A percentile compares a stretch with the other conserved stretches of the same genome.
Conservation (phyloP, 2,888 invertebrate species). For the Ganaspis brasiliensis region DNA sequence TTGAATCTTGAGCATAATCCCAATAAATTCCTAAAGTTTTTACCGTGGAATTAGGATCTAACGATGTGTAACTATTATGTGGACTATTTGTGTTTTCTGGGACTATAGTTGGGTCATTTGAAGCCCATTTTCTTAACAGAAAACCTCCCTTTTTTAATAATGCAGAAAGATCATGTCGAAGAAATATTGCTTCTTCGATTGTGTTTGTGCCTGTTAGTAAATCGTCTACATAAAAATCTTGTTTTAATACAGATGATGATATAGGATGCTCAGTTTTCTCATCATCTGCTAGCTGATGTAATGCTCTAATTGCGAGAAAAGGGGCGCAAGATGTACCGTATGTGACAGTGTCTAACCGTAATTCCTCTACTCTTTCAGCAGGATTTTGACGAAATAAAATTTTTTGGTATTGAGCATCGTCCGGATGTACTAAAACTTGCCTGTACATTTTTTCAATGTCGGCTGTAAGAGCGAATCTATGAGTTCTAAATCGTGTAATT, state of each 20-base stretch:
- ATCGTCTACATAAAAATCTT: constrained; percentile 4
- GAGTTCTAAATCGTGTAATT: neutral
- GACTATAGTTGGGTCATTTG: too few species aligned
- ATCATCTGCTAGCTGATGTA: neutral
- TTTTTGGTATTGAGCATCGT: neutral
- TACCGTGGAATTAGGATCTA: neutral
- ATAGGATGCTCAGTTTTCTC: neutral
- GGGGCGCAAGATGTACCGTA: neutral
- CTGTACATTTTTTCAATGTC: constrained; percentile 1
- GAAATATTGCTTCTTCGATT: neutral
- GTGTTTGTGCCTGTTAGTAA: neutral
- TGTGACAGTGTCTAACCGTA: neutral
- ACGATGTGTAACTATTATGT: neutral
- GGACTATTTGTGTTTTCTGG: too few species aligned
- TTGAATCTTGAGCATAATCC: constrained; percentile 21
- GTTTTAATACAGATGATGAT: neutral
- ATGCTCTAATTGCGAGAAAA: neutral
- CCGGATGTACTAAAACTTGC: neutral
- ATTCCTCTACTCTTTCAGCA: neutral
- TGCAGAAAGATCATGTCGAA: neutral
- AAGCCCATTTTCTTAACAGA: too few species aligned
- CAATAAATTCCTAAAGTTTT: constrained; percentile 38
- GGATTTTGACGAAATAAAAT: neutral
- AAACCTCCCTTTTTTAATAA: neutral
- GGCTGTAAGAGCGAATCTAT: neutral